Evolutionary conservation across 2,113 vertebrate species (phyloP), one percentile per base, ranked within the genome.

Genomic region (Myiozetetes cayanensis): DNA sequence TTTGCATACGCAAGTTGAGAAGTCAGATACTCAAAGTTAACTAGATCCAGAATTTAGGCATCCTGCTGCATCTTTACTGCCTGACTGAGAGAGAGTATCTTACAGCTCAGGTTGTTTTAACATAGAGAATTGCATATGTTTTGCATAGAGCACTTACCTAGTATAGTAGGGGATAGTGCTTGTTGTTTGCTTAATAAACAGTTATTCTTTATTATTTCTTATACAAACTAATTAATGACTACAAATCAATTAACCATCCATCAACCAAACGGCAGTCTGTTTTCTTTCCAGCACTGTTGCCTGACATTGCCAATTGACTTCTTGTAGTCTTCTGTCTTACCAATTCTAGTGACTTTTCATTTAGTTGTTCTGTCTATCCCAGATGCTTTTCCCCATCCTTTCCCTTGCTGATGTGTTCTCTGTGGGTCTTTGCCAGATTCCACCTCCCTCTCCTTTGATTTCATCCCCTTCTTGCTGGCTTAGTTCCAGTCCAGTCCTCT

Each of bases 401-500:
- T 92, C 80, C 23, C 15, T 58, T 50, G 15, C 41, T 41, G 37
- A 18, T 3, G 0, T 59, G 9, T 77, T 90, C 46, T 83, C 41
- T 0, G 0, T 53, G 25, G 20, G 50, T 73, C 53, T 79, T 76
- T 66, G 72, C 58, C 86, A 77, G 35, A 58, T 94, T 59, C 27
- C 31, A 15, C 83, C 14, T 85, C 41, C 23, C 27, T 87, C 37
- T 79, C 52, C 67, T 90, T 75, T 80, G 53, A n/a, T 94, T 91
- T 94, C 63, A 73, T 83, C 59, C 21, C 50, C 50, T 94, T 90
- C 88, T 88, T 80, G 23, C 50, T 96, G 91, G 87, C 87, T 91
- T 87, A 87, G 77, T 95, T 96, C 91, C 87, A 91, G 79, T 76
- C 35, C 53, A 85, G 68, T 84, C 91, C 43, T 95, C 89, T 81